Base-by-base conservation (phyloP, 2,797 vertebrate species). In the Sebastolobus altivelis region DNA sequence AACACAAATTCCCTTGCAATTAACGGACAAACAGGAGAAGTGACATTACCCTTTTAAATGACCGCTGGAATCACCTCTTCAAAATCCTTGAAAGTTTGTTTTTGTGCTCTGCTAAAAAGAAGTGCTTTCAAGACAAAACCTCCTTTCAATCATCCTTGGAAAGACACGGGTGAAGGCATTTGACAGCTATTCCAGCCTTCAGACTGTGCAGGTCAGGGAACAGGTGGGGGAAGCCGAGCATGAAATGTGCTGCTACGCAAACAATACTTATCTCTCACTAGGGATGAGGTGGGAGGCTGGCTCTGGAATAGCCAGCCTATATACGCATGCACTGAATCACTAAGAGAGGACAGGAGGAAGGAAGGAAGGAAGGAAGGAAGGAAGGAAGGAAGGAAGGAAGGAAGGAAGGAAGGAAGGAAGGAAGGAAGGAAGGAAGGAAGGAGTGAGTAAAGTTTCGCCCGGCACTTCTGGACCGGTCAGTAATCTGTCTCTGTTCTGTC, bases 201-300 rank as follows among this genome's bases (percentile, higher is more conserved):
- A 91, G 89, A 91, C 85, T 87, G 3, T 85, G 86, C 90, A 91
- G 92, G 93, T 94, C 91, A 92, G 85, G 82, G 85, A 93, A 91
- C 93, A 93, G 94, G 92, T 94, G 93, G 87, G 83, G 92, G 91
- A 91, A 93, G 84, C 87, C 75, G 78, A 92, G 91, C 94, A 88
- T 96, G 94, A 94, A 95, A 95, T 93, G 90, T 94, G 92, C 90
- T 93, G 89, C 91, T 93, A 88, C 65, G 87, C 92, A 92, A 94
- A 94, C 92, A 93, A 91, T 92, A 91, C 91, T 95, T 95, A 95
- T 94, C 94, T 94, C 90, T 88, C 76, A 77, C 86, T 33, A 61
- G 88, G 91, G 89, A 93, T 92, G 89, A 87, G 74, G 89, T 74
- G 74, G 84, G 82, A 87, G 90, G 86, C 85, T 81, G 74, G 54